Base-by-base conservation (phyloP, 2,797 vertebrate species). In the Bovichtus diacanthus region DNA sequence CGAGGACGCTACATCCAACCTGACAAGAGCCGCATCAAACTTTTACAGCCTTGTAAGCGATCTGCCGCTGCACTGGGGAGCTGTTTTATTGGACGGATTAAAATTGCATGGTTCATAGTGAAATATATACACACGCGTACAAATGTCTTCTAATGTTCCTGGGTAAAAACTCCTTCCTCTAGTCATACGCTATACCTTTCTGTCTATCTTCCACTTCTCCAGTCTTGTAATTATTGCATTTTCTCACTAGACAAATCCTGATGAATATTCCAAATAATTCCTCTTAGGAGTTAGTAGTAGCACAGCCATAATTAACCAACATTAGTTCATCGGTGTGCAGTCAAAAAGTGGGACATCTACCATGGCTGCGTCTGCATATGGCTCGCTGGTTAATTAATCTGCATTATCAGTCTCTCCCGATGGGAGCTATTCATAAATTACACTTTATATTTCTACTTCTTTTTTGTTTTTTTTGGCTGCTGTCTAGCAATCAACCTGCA, bases 11-110 rank as follows among this genome's bases (percentile, higher is more conserved):
- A 88, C 92, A 93, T 91, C 80, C 81, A 86, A 87, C 59, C 85
- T 91, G 91, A 94, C 91, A 92, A 87, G 84, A 78, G 74, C 76
- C 27, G 18, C 88, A 91, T 94, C 81, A 93, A 92, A 93, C 68
- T 88, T 94, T 93, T 89, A 92, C 71, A 64, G 77, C 70, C 66
- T 72, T 91, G 88, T 91, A 92, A 93, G 88, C 9, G 83, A 93
- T 92, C 87, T 56, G 21, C 78, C 72, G 76, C 69, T 66, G 70
- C 87, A 70, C 68, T 62, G 65, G 81, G 79, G 68, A 83, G 53
- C 74, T 39, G 67, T 87, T 93, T 92, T 90, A 91, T 90, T 88
- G 85, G 81, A 82, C 55, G 61, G 79, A 92, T 91, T 93, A 93
- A 92, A 94, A 92, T 84, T 91, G 86, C 88, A 92, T 90, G 87